A percentile compares a stretch with the other conserved stretches of the same genome.
Conservation (phyloP, 2,888 invertebrate genomes). For the Bombylius major region DNA sequence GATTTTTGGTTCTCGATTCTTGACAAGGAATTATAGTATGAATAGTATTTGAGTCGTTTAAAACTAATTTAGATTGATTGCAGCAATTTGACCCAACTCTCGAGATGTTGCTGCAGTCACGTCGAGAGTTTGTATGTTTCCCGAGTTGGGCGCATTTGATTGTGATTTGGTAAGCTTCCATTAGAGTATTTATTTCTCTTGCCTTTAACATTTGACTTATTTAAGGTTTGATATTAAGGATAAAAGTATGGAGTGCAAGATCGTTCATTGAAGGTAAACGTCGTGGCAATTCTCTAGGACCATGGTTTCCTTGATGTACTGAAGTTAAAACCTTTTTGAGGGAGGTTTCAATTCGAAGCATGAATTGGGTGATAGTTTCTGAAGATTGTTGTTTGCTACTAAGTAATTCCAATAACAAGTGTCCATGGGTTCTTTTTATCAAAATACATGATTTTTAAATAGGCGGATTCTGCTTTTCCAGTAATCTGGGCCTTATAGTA, state of each 20-base stretch:
- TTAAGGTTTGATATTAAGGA: not conserved
- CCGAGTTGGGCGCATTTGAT: not conserved
- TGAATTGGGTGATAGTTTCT: slow-evolving; percentile 5
- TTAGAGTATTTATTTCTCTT: slow-evolving; percentile 1
- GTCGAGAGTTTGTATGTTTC: not conserved
- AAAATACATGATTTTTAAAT: not conserved
- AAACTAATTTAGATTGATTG: not conserved
- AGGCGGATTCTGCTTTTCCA: not conserved
- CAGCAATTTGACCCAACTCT: not conserved
- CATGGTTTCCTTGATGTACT: not conserved
- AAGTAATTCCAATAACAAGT: not conserved
- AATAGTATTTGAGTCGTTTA: not conserved
- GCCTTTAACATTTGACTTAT: slow-evolving; percentile 5
- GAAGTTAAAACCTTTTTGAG: not conserved
- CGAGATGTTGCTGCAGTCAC: not conserved
- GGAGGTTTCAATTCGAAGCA: slow-evolving; percentile 1
- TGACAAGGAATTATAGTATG: not conserved
- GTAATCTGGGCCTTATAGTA: not conserved
- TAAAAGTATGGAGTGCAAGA: slow-evolving; percentile 5
- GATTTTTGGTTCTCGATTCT: not conserved
- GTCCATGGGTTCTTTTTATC: not conserved
- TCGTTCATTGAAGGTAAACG: slow-evolving; percentile 5
- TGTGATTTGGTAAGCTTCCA: not conserved
- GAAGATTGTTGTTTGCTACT: not conserved
- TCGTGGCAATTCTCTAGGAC: slow-evolving; percentile 1